A percentile compares a stretch with the other conserved stretches of the same genome.
phyloP scores from a whole-genome alignment of 2,888 invertebrate species.

The Drosophila falleni region DNA sequence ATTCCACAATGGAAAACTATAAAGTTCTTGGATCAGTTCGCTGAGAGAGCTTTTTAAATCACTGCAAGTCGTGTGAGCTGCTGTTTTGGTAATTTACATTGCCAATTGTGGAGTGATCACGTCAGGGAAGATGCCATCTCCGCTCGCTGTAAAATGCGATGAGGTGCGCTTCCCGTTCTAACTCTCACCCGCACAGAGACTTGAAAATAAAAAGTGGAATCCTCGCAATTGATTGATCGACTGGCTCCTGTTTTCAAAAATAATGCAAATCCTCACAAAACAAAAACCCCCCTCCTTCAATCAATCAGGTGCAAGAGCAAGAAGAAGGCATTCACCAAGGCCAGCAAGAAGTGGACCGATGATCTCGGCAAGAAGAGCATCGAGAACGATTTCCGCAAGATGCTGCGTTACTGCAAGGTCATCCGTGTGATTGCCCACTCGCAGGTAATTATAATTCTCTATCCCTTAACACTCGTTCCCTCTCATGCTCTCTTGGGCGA shows the following conservation, averaged over 20 bases:
- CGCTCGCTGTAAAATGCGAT: constrained; percentile 88
- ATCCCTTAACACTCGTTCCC: constrained; percentile 16
- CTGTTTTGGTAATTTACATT: constrained; percentile 23
- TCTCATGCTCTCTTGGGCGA: constrained; percentile 58
- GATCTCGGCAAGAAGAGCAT: constrained; percentile 98
- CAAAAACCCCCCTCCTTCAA: constrained; percentile 41
- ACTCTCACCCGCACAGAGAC: constrained; percentile 67
- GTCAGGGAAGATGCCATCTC: constrained; percentile 87
- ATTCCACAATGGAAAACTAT: constrained; percentile 48
- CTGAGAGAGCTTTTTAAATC: constrained; percentile 88
- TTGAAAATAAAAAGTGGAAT: constrained; percentile 24
- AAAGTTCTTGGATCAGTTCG: constrained; percentile 89
- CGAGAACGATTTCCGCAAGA: constrained; percentile 98
- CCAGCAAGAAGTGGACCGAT: constrained; percentile 99
- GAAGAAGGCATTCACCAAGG: constrained; percentile 99
- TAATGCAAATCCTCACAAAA: constrained; percentile 47
- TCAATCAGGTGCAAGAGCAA: constrained; percentile 97
- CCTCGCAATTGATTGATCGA: constrained; percentile 32
- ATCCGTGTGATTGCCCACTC: constrained; percentile 99
- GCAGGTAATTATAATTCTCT: constrained; percentile 88
- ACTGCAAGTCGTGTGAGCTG: constrained; percentile 84
- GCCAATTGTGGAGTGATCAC: constrained; percentile 80
- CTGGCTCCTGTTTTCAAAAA: constrained; percentile 37
- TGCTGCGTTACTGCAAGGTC: constrained; percentile 99
- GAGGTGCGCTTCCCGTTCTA: constrained; percentile 88